A percentile compares a stretch with the other conserved stretches of the same genome.
These are phyloP conservation scores for Calliphora vomitoria DNA, from an alignment of 2,888 invertebrate species.

Conservation along the genomic window DNA sequence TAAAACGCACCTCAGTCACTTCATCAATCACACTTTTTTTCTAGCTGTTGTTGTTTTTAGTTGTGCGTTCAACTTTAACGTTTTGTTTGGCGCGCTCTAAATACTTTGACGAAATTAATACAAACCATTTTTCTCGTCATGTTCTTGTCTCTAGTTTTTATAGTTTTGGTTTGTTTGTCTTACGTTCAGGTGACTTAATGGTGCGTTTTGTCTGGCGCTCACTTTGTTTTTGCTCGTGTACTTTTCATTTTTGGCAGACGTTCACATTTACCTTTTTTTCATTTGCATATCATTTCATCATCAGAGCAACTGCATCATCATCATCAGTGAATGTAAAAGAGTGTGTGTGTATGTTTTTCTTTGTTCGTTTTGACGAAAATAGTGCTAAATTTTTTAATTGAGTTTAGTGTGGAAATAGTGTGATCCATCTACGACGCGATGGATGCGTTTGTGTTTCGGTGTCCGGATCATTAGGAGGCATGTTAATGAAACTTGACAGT, in stretches of 20 bases:
- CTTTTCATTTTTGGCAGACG: slow-evolving; percentile 41
- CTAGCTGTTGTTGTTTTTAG: slow-evolving; percentile 1
- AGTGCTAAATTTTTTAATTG: slow-evolving; percentile 72
- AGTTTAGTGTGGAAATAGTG: slow-evolving; percentile 69
- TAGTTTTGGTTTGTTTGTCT: slow-evolving; percentile 31
- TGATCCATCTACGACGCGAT: slow-evolving; percentile 37
- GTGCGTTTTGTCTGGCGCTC: slow-evolving; percentile 74
- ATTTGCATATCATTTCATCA: slow-evolving; percentile 60
- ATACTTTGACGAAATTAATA: slow-evolving; percentile 64
- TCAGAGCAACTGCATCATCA: slow-evolving; percentile 21
- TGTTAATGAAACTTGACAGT: slow-evolving; percentile 72
- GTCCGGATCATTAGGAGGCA: slow-evolving; percentile 61
- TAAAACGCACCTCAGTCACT: slow-evolving; percentile 65
- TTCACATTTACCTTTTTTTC: slow-evolving; percentile 52
- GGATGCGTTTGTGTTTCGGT: slow-evolving; percentile 20
- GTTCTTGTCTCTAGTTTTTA: slow-evolving; percentile 29
- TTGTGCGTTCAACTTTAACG: slow-evolving; percentile 64
- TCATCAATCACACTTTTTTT: slow-evolving; percentile 63
- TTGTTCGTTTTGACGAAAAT: slow-evolving; percentile 45
- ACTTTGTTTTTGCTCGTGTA: not conserved
- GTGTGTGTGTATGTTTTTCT: not conserved
- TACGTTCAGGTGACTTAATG: slow-evolving; percentile 74
- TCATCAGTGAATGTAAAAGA: not conserved
- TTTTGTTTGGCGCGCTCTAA: slow-evolving; percentile 68
- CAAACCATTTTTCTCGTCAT: slow-evolving; percentile 63